Conservation (phyloP, 2,888 invertebrate genomes). For the Dryobota labecula region DNA sequence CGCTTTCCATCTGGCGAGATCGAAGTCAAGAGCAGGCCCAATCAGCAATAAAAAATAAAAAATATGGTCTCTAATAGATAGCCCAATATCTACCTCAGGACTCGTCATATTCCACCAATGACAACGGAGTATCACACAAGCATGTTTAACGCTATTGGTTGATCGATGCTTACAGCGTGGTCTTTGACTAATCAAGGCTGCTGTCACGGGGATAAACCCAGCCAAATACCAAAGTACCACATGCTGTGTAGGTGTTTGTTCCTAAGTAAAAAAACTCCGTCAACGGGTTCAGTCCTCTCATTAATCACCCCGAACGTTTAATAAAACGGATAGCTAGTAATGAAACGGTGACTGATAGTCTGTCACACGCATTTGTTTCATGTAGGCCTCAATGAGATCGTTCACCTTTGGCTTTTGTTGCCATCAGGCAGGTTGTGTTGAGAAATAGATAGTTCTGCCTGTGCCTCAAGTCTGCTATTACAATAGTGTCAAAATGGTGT, state of each 20-base stretch:
- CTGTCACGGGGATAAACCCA: background rate
- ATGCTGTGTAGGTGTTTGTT: slow-evolving; percentile 16
- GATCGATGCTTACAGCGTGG: background rate
- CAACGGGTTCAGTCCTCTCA: slow-evolving; percentile 48
- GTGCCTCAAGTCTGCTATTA: too few species aligned
- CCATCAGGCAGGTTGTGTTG: slow-evolving; percentile 19
- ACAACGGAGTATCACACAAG: background rate
- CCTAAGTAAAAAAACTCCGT: slow-evolving; percentile 24
- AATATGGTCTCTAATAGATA: too few species aligned
- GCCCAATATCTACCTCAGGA: background rate
- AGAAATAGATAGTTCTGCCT: slow-evolving; percentile 6
- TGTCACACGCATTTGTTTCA: slow-evolving; percentile 69
- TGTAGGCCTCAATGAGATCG: slow-evolving; percentile 54
- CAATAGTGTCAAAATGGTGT: too few species aligned
- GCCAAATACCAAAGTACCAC: slow-evolving; percentile 17
- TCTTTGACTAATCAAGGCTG: background rate
- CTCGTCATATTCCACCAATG: background rate
- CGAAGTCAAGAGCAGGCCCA: too few species aligned
- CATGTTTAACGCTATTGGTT: background rate
- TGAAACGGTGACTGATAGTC: slow-evolving; percentile 68
- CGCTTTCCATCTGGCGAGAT: too few species aligned
- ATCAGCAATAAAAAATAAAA: too few species aligned
- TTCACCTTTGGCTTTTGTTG: slow-evolving; percentile 57
- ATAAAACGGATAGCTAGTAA: slow-evolving; percentile 60
- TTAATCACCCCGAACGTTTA: slow-evolving; percentile 65